Conservation (phyloP, 2,797 vertebrate genomes). For the Diplodus puntazzo region DNA sequence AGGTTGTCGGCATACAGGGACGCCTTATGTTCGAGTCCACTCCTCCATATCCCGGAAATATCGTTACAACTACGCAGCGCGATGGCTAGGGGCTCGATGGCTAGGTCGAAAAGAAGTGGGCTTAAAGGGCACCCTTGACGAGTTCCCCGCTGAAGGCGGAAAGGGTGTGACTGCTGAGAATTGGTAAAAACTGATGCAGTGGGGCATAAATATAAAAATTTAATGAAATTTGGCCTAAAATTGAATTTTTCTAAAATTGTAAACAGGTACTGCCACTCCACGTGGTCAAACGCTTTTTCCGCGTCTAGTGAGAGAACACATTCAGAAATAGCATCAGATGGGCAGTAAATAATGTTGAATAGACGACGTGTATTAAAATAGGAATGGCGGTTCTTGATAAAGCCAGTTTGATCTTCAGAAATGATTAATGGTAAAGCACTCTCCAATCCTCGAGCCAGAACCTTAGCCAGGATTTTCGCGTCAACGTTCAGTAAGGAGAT, state of each 20-base stretch:
- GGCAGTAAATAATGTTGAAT: constrained; percentile 9
- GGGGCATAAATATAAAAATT: background rate
- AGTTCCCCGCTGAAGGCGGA: background rate
- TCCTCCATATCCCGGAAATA: background rate
- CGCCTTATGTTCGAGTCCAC: background rate
- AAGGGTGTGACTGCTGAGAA: background rate
- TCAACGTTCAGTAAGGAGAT: too few relatives aligned
- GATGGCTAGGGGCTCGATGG: background rate
- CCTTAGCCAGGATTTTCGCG: background rate
- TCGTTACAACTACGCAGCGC: background rate
- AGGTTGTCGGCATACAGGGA: background rate
- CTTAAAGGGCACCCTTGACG: background rate
- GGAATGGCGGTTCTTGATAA: background rate
- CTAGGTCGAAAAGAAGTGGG: background rate
- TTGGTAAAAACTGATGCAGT: constrained; percentile 6
- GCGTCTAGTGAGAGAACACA: background rate
- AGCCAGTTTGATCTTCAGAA: constrained; percentile 17
- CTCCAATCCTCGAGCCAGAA: constrained; percentile 3
- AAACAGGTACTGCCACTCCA: background rate
- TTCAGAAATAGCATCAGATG: background rate
- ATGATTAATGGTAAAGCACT: background rate
- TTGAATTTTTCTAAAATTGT: background rate
- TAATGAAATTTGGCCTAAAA: background rate
- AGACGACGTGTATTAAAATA: background rate
- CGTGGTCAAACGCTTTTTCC: background rate